A percentile compares a stretch with the other conserved stretches of the same genome.
Conservation (phyloP, 2,888 invertebrate species). For the Volucella zonaria region DNA sequence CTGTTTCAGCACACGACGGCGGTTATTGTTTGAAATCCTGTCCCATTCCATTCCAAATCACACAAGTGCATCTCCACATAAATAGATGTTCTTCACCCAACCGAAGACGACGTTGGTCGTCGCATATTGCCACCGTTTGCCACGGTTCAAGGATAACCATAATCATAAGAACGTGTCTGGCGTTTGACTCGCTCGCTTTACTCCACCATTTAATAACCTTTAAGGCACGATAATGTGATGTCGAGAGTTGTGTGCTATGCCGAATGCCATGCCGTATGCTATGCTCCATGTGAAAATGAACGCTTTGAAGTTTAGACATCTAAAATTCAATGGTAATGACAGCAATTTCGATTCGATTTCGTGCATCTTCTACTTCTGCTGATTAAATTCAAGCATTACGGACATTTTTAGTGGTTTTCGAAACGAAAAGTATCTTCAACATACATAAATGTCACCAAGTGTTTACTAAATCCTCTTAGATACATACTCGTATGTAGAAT, state of each 20-base stretch:
- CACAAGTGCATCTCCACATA: conserved; percentile 41
- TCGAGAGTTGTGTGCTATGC: neutral
- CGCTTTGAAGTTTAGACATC: neutral
- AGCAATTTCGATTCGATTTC: neutral
- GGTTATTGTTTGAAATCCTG: conserved; percentile 56
- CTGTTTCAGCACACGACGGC: conserved; percentile 45
- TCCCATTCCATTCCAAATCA: conserved; percentile 38
- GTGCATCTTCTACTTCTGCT: conserved; percentile 2
- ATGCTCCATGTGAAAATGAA: conserved; percentile 1
- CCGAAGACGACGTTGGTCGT: neutral
- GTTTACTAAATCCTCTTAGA: conserved; percentile 28
- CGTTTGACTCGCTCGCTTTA: conserved; percentile 23
- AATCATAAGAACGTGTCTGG: conserved; percentile 45
- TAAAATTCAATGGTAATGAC: conserved; percentile 9
- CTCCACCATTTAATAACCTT: conserved; percentile 21
- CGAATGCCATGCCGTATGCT: neutral
- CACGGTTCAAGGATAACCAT: conserved; percentile 69
- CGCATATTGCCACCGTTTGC: conserved; percentile 49
- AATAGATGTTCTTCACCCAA: conserved; percentile 15
- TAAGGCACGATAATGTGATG: conserved; percentile 5
- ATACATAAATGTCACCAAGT: conserved; percentile 14
- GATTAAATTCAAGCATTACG: conserved; percentile 12
- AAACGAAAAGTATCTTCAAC: conserved; percentile 25
- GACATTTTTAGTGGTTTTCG: conserved; percentile 8
- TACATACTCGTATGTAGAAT: neutral